Percentiles rank a stretch among this genome's conserved stretches.
These are phyloP conservation scores for Polietes domitor DNA, from an alignment of 2,888 invertebrate species.

Conservation along the genomic window DNA sequence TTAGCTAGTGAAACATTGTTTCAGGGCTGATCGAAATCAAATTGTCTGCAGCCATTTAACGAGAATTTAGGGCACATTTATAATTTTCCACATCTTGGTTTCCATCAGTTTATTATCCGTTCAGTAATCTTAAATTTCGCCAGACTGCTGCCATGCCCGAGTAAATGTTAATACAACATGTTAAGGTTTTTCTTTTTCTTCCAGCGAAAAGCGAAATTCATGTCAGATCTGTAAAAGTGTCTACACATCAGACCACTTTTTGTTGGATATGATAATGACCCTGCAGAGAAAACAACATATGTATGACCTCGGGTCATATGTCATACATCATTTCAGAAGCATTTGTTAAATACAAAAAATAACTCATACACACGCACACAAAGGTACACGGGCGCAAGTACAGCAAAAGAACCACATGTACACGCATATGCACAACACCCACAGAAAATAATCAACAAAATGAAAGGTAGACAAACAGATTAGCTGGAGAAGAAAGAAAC, in stretches of 20 bases:
- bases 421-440: not conserved
- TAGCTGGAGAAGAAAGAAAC: not conserved
- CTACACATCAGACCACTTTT: not conserved
- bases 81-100: no score
- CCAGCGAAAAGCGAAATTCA: not conserved
- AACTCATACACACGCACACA: slow-evolving; percentile 9
- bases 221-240: not conserved
- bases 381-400: not conserved
- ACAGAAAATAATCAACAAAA: not conserved
- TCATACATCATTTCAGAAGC: slow-evolving; percentile 26
- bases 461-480: slow-evolving; percentile 26
- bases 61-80: no score
- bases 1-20: no score
- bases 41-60: no score
- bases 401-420: not conserved
- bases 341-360: slow-evolving; percentile 8
- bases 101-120: no score
- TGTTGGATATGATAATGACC: not conserved
- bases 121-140: no score
- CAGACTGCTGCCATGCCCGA: no score
- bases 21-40: no score
- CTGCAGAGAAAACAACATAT: slow-evolving; percentile 10
- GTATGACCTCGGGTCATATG: slow-evolving; percentile 54
- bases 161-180: not conserved
- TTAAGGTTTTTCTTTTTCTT: not conserved